These are phyloP conservation scores for Hermaeophaga mercurialis DNA, from an alignment of 2,888 invertebrate species.

Conservation along the genomic window DNA sequence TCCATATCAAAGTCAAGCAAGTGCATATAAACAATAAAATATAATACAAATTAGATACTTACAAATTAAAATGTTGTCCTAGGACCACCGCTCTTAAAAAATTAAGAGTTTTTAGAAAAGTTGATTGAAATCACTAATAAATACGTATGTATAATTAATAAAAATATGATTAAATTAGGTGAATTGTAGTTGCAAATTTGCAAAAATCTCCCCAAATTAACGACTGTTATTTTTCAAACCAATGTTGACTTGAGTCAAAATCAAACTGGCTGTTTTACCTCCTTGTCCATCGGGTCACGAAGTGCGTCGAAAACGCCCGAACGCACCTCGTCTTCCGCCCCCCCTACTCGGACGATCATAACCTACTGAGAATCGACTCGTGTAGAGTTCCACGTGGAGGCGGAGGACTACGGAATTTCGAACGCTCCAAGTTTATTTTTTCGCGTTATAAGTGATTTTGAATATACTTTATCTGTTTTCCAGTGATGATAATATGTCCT, in stretches of 20 bases:
- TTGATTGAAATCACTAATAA: conserved; percentile 5
- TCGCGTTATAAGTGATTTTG: conserved; percentile 11
- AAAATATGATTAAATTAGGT: too few relatives aligned
- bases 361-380: conserved; percentile 48
- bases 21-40: too few relatives aligned
- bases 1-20: too few relatives aligned
- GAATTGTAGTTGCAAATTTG: conserved; percentile 1
- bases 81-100: conserved; percentile 15
- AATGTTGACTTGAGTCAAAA: conserved; percentile 51
- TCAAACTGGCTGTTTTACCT: conserved; percentile 58
- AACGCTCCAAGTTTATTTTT: conserved; percentile 28
- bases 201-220: conserved; percentile 1
- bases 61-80: conserved; percentile 30
- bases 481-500: conserved; percentile 16
- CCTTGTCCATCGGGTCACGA: conserved; percentile 49
- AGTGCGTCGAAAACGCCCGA: conserved; percentile 38
- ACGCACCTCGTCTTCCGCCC: conserved; percentile 38
- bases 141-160: too few relatives aligned
- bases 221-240: conserved; percentile 41
- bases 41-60: too few relatives aligned
- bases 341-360: conserved; percentile 43
- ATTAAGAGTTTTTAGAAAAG: too few relatives aligned
- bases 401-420: conserved; percentile 51
- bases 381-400: conserved; percentile 56
- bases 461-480: conserved; percentile 1